Conservation (phyloP, 2,888 invertebrate genomes). For the Archips crataeganus region DNA sequence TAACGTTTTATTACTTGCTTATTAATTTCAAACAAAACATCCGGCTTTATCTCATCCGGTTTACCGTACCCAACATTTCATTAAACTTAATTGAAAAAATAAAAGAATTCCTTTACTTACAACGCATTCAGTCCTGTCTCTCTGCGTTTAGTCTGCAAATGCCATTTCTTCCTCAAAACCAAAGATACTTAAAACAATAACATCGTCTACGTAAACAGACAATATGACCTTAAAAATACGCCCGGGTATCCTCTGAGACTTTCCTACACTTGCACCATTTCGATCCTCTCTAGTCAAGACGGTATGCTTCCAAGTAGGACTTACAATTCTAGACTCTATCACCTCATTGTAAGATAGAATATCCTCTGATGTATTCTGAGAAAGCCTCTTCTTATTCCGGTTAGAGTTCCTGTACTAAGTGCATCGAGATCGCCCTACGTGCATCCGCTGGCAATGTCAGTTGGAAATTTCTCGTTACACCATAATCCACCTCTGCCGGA, state of each 20-base stretch:
- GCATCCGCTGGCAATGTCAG: conserved; percentile 79
- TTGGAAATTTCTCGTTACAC: conserved; percentile 82
- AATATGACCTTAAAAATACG: conserved; percentile 44
- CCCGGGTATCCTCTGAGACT: conserved; percentile 45
- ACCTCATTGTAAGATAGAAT: conserved; percentile 44
- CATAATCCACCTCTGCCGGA: conserved; percentile 76
- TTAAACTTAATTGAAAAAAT: conserved; percentile 77
- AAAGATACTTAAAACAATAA: conserved; percentile 44
- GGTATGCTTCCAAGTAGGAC: conserved; percentile 45
- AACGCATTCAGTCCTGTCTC: conserved; percentile 68
- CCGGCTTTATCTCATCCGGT: background rate
- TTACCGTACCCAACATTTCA: conserved; percentile 60
- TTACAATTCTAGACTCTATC: conserved; percentile 50
- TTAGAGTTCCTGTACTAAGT: conserved; percentile 68
- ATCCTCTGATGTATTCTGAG: conserved; percentile 46
- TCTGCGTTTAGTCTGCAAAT: conserved; percentile 75
- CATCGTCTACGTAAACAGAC: conserved; percentile 44
- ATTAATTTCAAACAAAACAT: conserved; percentile 14
- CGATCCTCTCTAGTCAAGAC: conserved; percentile 44
- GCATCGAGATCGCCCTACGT: conserved; percentile 81
- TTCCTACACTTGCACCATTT: conserved; percentile 54
- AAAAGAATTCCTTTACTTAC: conserved; percentile 75
- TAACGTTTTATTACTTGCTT: background rate
- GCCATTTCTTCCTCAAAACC: conserved; percentile 50
- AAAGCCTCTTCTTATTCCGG: conserved; percentile 51